phyloP scores from a whole-genome alignment of 1,140 invertebrate genomes.

The Pantala flavescens region DNA sequence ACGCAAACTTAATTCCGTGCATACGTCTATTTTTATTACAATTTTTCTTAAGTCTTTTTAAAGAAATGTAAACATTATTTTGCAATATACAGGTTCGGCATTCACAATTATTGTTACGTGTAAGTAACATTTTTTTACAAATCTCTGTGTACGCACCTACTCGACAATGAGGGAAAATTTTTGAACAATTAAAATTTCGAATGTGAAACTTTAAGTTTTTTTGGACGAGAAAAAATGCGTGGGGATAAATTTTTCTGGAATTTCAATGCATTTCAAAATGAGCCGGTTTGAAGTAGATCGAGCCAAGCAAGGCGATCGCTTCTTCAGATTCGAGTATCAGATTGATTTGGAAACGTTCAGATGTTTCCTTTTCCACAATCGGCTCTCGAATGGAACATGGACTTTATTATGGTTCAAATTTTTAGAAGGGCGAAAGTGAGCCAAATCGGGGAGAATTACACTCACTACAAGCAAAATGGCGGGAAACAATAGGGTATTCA shows the following conservation, averaged over 20 bases:
- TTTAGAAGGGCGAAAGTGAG: neutral
- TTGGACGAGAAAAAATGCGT: no score
- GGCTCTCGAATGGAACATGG: no score
- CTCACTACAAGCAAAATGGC: neutral
- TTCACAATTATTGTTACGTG: slow-evolving; percentile 7
- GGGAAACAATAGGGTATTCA: no score
- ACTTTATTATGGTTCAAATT: no score
- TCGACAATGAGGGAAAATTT: neutral
- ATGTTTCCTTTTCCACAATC: no score
- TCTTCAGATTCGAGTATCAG: no score
- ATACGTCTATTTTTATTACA: slow-evolving; percentile 10
- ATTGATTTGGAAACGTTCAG: no score
- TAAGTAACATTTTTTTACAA: neutral
- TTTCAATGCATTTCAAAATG: no score
- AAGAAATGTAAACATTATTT: slow-evolving; percentile 7
- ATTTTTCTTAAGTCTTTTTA: slow-evolving; percentile 11
- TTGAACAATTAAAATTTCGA: neutral
- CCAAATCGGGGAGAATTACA: neutral
- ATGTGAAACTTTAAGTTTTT: no score
- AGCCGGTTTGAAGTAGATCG: no score
- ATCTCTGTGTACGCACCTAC: slow-evolving; percentile 4
- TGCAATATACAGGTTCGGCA: slow-evolving; percentile 8
- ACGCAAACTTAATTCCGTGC: neutral
- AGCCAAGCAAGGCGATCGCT: no score
- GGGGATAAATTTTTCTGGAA: no score